These are phyloP conservation scores for Megaleporinus macrocephalus DNA, from an alignment of 2,113 vertebrate species.

Conservation along the genomic window DNA sequence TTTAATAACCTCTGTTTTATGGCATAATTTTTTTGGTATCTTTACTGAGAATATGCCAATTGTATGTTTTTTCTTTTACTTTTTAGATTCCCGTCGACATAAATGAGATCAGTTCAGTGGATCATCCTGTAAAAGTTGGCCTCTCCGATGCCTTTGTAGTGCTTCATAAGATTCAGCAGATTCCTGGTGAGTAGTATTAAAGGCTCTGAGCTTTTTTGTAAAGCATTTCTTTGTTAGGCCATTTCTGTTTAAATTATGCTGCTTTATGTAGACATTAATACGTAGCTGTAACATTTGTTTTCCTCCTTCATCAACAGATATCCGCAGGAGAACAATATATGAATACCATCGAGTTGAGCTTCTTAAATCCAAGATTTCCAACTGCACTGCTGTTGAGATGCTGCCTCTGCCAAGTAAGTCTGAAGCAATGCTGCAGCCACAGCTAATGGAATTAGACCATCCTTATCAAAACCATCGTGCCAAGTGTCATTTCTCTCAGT, in stretches of 20 bases:
- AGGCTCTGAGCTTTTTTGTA: not conserved
- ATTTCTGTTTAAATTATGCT: too few relatives aligned
- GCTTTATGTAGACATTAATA: too few relatives aligned
- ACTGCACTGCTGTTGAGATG: slow-evolving; percentile 88
- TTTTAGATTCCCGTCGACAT: slow-evolving; percentile 88
- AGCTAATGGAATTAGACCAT: not conserved
- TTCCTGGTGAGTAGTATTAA: slow-evolving; percentile 81
- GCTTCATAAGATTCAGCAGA: slow-evolving; percentile 91
- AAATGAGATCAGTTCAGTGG: slow-evolving; percentile 84
- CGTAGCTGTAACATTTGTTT: not conserved
- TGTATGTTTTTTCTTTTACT: not conserved
- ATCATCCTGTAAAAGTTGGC: slow-evolving; percentile 95
- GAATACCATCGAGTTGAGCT: slow-evolving; percentile 96
- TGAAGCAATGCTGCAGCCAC: not conserved
- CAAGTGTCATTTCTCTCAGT: slow-evolving; percentile 9
- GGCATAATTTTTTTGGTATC: too few relatives aligned
- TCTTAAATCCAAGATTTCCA: slow-evolving; percentile 90
- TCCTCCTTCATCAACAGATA: slow-evolving; percentile 75
- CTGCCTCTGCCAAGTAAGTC: slow-evolving; percentile 91
- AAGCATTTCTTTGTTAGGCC: not conserved
- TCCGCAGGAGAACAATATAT: slow-evolving; percentile 94
- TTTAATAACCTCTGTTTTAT: too few relatives aligned
- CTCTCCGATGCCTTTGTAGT: slow-evolving; percentile 96
- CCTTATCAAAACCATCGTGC: not conserved
- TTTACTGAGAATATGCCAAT: not conserved